These are phyloP conservation scores for Noctua fimbriata DNA, from an alignment of 2,888 invertebrate genomes.

Conservation along the genomic window DNA sequence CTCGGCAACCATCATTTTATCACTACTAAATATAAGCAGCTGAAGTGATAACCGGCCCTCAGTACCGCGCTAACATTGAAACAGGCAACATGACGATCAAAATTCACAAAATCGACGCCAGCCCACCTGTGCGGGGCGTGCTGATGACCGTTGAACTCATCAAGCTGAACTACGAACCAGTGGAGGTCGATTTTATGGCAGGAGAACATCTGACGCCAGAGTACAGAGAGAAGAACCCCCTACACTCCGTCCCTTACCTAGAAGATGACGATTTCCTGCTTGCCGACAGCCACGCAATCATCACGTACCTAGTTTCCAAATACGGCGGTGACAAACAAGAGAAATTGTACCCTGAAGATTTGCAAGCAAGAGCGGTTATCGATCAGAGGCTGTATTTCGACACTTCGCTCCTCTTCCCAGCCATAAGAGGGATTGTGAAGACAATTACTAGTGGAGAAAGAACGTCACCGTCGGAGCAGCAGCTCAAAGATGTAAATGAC, in stretches of 20 bases:
- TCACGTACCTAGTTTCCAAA: constrained; percentile 74
- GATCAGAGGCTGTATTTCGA: constrained; percentile 74
- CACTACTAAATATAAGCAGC: constrained; percentile 26
- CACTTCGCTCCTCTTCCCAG: constrained; percentile 67
- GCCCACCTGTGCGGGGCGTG: constrained; percentile 72
- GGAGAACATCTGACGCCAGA: constrained; percentile 70
- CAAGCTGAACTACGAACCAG: constrained; percentile 68
- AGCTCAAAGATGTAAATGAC: constrained; percentile 63
- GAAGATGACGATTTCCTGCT: constrained; percentile 76
- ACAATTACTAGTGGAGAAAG: background rate
- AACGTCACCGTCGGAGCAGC: constrained; percentile 53
- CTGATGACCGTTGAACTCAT: constrained; percentile 71
- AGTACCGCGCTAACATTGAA: constrained; percentile 19
- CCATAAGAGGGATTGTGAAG: constrained; percentile 36
- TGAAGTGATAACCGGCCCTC: background rate
- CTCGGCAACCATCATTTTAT: constrained; percentile 1
- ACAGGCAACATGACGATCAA: constrained; percentile 69
- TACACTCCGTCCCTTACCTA: constrained; percentile 72
- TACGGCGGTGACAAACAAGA: constrained; percentile 72
- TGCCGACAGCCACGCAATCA: constrained; percentile 77
- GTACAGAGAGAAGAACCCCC: constrained; percentile 72
- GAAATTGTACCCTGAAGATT: constrained; percentile 71
- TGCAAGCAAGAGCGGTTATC: constrained; percentile 69
- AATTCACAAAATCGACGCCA: constrained; percentile 69
- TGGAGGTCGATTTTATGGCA: constrained; percentile 62